Evolutionary conservation across 37 sponge, comb jelly and placozoan species (phyloP).

Genomic region (Spongilla lacustris): DNA sequence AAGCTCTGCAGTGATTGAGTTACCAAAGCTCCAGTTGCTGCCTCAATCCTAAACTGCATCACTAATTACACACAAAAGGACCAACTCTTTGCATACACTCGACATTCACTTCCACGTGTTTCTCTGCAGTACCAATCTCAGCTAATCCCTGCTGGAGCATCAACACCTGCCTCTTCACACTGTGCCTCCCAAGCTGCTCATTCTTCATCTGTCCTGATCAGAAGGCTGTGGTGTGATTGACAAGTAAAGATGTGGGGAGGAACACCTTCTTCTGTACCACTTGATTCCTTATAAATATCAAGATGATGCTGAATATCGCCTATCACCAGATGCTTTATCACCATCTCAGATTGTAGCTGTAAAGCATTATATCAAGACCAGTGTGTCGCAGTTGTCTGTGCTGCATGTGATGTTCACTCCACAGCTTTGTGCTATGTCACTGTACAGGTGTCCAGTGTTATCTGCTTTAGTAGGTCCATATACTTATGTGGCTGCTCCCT

Average conservation of each 20-base stretch:
- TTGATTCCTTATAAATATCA: conserved; percentile 44
- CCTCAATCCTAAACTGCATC: conserved; percentile 7
- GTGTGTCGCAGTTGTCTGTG: too few species aligned
- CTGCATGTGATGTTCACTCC: too few species aligned
- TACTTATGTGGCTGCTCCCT: too few species aligned
- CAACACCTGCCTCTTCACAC: conserved; percentile 42
- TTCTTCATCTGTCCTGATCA: conserved; percentile 30
- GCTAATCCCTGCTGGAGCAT: conserved; percentile 28
- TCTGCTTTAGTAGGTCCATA: too few species aligned
- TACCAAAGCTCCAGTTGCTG: background rate
- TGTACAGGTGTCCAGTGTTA: too few species aligned
- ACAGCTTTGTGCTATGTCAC: too few species aligned
- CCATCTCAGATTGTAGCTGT: conserved; percentile 54
- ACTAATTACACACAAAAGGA: too few species aligned
- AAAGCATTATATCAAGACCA: too few species aligned
- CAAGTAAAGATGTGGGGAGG: background rate
- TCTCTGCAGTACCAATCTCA: conserved; percentile 8
- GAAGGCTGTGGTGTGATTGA: background rate
- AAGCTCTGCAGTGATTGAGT: background rate
- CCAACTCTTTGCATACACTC: conserved; percentile 13
- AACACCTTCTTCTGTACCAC: conserved; percentile 56
- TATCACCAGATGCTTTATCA: conserved; percentile 59
- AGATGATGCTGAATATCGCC: conserved; percentile 43
- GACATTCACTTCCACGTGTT: background rate
- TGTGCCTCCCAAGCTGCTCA: conserved; percentile 44